Percentiles rank a stretch among this genome's conserved stretches.
These are phyloP conservation scores for Macheiramphus alcinus DNA, from an alignment of 2,113 vertebrate species.

Conservation along the genomic window DNA sequence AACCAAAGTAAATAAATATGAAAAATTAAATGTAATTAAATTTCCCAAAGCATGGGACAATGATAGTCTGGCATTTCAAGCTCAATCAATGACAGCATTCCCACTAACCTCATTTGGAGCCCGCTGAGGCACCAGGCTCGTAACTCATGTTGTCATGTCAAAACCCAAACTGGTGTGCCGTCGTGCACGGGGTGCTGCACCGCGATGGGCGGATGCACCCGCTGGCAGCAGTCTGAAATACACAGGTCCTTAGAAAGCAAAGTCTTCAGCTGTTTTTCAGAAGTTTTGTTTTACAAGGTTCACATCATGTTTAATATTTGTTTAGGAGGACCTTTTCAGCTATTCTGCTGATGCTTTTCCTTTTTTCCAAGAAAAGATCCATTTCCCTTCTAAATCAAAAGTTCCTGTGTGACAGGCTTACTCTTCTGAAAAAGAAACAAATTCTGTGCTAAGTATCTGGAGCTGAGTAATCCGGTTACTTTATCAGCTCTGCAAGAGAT, in stretches of 20 bases:
- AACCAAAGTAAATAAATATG: slow-evolving; percentile 56
- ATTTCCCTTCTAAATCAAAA: neutral
- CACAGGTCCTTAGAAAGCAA: neutral
- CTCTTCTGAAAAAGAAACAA: neutral
- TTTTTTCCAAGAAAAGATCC: neutral
- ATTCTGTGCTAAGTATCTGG: neutral
- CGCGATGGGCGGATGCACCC: fast-evolving
- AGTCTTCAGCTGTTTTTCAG: neutral
- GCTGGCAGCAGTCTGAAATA: fast-evolving
- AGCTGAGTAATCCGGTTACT: neutral
- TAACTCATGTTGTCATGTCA: slow-evolving; percentile 50
- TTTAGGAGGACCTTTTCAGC: neutral
- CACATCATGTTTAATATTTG: neutral
- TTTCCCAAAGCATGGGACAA: slow-evolving; percentile 41
- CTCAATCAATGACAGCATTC: slow-evolving; percentile 48
- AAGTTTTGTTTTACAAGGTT: neutral
- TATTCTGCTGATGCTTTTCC: neutral
- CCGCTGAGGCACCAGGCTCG: neutral
- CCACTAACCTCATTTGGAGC: slow-evolving; percentile 43
- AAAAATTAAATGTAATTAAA: slow-evolving; percentile 60
- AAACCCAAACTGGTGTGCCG: neutral
- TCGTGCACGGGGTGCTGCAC: neutral
- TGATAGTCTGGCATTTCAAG: slow-evolving; percentile 47
- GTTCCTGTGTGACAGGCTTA: neutral
- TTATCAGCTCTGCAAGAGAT: neutral